Percentiles rank a stretch among this genome's conserved stretches.
phyloP scores from a whole-genome alignment of 2,797 vertebrate genomes.

The Crypturellus tataupa region DNA sequence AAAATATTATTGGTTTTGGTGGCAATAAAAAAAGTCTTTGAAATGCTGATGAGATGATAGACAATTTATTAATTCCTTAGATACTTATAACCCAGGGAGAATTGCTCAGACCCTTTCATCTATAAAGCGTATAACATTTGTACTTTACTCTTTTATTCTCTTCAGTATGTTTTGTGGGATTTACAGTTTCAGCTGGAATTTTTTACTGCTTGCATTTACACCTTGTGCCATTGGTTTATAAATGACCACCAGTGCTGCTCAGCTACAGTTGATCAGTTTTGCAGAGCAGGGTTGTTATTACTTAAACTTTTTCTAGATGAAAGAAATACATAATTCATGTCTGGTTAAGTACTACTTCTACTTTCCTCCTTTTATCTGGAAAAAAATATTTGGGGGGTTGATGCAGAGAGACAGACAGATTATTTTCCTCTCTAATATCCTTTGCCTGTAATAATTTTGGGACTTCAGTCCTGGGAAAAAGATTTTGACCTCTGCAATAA shows the following conservation, averaged over 20 bases:
- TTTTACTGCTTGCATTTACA: neutral
- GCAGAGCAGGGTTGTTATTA: neutral
- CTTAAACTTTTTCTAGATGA: neutral
- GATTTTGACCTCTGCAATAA: neutral
- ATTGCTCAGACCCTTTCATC: neutral
- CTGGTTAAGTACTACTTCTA: neutral
- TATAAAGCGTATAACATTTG: neutral
- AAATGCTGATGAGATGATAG: neutral
- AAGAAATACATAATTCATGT: neutral
- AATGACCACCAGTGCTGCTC: neutral
- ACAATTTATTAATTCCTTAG: neutral
- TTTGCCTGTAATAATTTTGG: neutral
- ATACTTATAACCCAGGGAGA: neutral
- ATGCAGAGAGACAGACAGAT: neutral
- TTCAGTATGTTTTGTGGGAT: neutral
- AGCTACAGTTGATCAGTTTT: neutral
- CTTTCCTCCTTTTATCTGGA: neutral
- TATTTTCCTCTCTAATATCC: neutral
- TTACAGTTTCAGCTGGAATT: neutral
- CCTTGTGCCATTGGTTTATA: neutral
- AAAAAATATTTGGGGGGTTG: neutral
- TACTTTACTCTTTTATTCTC: neutral
- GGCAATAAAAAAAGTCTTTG: constrained; percentile 3
- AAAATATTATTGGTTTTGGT: neutral
- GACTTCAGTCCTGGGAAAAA: neutral